Conservation (phyloP, 2,113 vertebrate genomes). For the Hemiscyllium ocellatum region DNA sequence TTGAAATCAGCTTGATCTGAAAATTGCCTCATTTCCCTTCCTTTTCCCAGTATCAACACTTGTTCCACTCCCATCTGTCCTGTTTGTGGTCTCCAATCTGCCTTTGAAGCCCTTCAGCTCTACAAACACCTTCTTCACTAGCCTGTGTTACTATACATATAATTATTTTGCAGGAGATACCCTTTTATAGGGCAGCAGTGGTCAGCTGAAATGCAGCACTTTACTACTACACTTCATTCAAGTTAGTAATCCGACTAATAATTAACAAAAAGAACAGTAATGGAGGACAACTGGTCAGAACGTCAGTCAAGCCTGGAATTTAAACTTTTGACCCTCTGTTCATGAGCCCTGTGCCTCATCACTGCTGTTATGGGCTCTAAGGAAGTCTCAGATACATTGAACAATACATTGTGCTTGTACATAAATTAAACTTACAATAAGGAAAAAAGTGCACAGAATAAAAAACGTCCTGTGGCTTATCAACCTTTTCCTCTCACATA, state of each 20-base stretch:
- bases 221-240: background rate
- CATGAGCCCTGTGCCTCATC: background rate
- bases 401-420: background rate
- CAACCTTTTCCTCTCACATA: background rate
- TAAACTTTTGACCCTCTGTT: background rate
- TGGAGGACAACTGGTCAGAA: background rate
- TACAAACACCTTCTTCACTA: background rate
- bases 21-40: background rate
- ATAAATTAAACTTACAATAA: background rate
- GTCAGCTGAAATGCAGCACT: background rate
- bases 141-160: background rate
- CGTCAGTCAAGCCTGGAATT: background rate
- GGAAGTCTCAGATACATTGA: background rate
- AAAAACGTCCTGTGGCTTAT: background rate
- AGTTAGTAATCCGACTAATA: background rate
- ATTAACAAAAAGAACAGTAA: background rate
- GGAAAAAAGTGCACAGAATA: background rate
- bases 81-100: too few species aligned
- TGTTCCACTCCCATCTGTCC: background rate
- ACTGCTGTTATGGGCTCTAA: background rate
- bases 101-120: background rate
- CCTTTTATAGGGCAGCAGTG: background rate
- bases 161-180: background rate
- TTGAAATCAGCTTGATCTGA: constrained; percentile 9
- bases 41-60: background rate